Evolutionary conservation across 1,140 invertebrate species (phyloP).

Genomic region (Ostrea denselamellosa): DNA sequence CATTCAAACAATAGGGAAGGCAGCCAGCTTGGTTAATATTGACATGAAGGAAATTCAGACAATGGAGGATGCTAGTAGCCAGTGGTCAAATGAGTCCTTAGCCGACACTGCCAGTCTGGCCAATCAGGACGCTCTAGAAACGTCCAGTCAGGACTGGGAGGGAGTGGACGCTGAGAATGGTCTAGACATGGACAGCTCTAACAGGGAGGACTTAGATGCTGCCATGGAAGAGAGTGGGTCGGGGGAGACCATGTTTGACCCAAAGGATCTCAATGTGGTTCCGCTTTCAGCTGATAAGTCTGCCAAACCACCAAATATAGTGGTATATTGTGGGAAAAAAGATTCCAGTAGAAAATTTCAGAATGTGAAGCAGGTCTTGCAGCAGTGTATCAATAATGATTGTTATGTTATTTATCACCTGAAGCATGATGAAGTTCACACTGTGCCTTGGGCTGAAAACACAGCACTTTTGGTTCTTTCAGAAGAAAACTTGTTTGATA

Average conservation of each 20-base stretch:
- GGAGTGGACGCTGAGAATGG: slow-evolving; percentile 48
- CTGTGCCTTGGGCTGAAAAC: slow-evolving; percentile 86
- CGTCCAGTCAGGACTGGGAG: slow-evolving; percentile 40
- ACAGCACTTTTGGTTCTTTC: slow-evolving; percentile 87
- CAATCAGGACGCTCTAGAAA: slow-evolving; percentile 49
- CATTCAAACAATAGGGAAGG: neutral
- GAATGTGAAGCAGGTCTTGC: slow-evolving; percentile 85
- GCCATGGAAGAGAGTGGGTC: slow-evolving; percentile 55
- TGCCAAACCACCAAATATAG: slow-evolving; percentile 87
- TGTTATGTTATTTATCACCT: slow-evolving; percentile 89
- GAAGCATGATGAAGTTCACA: slow-evolving; percentile 82
- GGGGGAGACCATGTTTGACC: slow-evolving; percentile 56
- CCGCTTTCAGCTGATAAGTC: neutral
- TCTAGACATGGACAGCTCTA: neutral
- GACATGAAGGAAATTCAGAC: neutral
- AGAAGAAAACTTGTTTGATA: slow-evolving; percentile 84
- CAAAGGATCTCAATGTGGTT: slow-evolving; percentile 28
- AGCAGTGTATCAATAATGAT: slow-evolving; percentile 85
- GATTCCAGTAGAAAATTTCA: slow-evolving; percentile 87
- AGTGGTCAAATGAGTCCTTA: slow-evolving; percentile 64
- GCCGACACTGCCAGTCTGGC: slow-evolving; percentile 55
- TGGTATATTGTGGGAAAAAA: slow-evolving; percentile 85
- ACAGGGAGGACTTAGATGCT: slow-evolving; percentile 48
- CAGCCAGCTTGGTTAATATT: neutral
- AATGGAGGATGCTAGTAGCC: neutral